Evolutionary conservation across 2,888 invertebrate species (phyloP).

Genomic region (Spatulosminthurus flaviceps): DNA sequence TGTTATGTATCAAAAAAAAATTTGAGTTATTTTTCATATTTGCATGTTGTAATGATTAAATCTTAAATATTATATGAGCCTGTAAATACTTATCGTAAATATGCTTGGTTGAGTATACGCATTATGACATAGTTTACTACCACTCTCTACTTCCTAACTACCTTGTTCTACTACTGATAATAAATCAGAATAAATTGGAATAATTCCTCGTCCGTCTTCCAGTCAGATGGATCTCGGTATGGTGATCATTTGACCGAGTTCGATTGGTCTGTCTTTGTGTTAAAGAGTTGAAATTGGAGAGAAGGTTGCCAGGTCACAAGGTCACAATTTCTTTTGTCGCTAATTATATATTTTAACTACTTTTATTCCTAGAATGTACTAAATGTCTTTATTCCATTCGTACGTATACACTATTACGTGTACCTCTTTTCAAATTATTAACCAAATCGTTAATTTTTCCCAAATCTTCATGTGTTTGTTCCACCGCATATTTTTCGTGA

Average conservation of each 20-base stretch:
- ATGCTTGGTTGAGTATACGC: neutral
- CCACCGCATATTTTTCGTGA: no score
- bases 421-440: no score
- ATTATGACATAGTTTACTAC: no score
- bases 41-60: conserved; percentile 5
- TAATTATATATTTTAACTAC: conserved; percentile 21
- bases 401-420: no score
- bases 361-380: neutral
- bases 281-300: conserved; percentile 27
- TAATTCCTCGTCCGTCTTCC: conserved; percentile 38
- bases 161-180: neutral
- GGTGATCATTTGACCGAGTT: conserved; percentile 21
- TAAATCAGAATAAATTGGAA: conserved; percentile 26
- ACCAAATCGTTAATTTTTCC: no score
- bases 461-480: no score
- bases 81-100: neutral
- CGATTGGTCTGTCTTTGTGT: conserved; percentile 32
- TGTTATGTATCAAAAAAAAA: conserved; percentile 29
- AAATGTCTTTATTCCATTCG: no score
- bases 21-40: conserved; percentile 2
- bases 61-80: neutral
- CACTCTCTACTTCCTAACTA: no score
- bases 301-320: conserved; percentile 39
- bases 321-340: conserved; percentile 31
- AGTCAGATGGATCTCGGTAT: conserved; percentile 36